These are phyloP conservation scores for Lydus trimaculatus DNA, from an alignment of 2,888 invertebrate genomes.

Conservation along the genomic window DNA sequence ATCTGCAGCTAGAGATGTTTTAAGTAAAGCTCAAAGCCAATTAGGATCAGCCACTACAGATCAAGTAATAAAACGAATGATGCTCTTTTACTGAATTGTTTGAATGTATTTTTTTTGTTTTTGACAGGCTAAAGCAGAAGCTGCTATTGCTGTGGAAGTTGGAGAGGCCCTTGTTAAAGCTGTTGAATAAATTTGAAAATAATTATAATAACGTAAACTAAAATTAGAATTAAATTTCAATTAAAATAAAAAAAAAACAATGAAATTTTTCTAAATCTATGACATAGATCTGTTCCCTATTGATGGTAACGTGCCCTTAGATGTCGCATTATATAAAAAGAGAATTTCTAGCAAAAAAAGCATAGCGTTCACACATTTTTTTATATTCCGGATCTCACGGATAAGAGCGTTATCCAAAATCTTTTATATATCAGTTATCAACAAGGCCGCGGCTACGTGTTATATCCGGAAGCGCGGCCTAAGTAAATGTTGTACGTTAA, in stretches of 20 bases:
- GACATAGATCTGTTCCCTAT: no score
- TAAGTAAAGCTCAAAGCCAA: conserved; percentile 85
- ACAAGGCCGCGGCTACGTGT: no score
- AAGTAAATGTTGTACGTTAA: no score
- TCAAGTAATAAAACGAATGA: conserved; percentile 63
- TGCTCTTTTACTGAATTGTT: conserved; percentile 7
- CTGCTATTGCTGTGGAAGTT: conserved; percentile 92
- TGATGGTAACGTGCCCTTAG: no score
- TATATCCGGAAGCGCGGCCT: no score
- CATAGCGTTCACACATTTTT: no score
- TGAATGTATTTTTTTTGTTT: conserved; percentile 15
- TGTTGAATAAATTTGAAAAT: conserved; percentile 62
- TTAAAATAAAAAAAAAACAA: not conserved
- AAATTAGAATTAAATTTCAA: not conserved
- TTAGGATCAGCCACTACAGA: conserved; percentile 82
- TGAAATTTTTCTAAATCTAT: no score
- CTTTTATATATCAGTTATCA: no score
- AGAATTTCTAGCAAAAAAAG: no score
- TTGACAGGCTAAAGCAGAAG: conserved; percentile 83
- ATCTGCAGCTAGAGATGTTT: conserved; percentile 80
- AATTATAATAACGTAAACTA: conserved; percentile 1
- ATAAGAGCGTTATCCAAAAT: no score
- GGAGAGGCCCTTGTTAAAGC: conserved; percentile 94
- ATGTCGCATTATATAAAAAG: no score
- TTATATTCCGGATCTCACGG: no score